Percentiles rank a stretch among this genome's conserved stretches.
Evolutionary conservation across 2,888 invertebrate genomes (phyloP).

Genomic region (Cataglyphis altisquamis): DNA sequence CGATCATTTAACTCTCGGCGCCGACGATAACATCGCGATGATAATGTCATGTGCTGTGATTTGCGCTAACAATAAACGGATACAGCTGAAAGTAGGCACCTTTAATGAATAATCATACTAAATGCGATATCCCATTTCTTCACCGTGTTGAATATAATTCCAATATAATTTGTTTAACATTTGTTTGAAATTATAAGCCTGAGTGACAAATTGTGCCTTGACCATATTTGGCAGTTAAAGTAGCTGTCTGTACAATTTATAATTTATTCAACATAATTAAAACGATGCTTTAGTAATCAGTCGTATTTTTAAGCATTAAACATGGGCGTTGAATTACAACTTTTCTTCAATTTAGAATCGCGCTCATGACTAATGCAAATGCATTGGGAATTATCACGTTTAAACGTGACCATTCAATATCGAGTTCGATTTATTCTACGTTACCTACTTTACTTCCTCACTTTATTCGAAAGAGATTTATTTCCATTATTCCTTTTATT

Average conservation of each 20-base stretch:
- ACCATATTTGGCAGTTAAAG: not conserved
- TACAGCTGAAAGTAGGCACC: not conserved
- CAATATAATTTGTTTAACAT: not conserved
- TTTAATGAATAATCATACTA: not conserved
- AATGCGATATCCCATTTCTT: not conserved
- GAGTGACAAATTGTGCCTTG: not conserved
- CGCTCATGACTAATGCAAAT: not conserved
- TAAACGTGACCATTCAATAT: not conserved
- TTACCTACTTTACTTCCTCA: not conserved
- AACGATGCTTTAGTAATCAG: not conserved
- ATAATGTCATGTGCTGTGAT: conserved; percentile 6
- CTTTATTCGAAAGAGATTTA: not conserved
- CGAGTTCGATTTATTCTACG: not conserved
- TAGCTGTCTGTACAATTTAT: not conserved
- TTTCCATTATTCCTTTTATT: not conserved
- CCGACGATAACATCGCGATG: conserved; percentile 2
- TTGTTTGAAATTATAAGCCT: not conserved
- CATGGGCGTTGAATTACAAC: not conserved
- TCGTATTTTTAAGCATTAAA: not conserved
- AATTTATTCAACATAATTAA: not conserved
- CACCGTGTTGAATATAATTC: not conserved
- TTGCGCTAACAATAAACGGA: not conserved
- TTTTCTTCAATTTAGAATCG: not conserved
- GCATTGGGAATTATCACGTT: not conserved
- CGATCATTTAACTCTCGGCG: conserved; percentile 15